phyloP scores from a whole-genome alignment of 2,113 vertebrate species.

The Xyliphius kryptos region DNA sequence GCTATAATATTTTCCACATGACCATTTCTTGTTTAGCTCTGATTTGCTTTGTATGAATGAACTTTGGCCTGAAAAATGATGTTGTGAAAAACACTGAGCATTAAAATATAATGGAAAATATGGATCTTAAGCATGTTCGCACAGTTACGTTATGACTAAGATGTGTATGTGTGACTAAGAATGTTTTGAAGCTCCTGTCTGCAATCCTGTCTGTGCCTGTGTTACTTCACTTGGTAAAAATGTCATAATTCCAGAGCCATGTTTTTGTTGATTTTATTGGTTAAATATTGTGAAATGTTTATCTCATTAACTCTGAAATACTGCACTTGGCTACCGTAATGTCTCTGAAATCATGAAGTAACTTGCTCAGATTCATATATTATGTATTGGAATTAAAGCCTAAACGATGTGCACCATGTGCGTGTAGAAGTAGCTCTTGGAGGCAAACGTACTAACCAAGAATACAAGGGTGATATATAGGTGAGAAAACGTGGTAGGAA shows the following conservation, averaged over 20 bases:
- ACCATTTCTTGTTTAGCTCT: constrained; percentile 9
- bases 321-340: constrained; percentile 20
- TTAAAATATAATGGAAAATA: not conserved
- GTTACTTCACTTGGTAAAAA: constrained; percentile 37
- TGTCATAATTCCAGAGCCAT: constrained; percentile 13
- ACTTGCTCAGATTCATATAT: constrained; percentile 32
- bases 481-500: not conserved
- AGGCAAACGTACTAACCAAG: too few relatives aligned
- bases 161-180: constrained; percentile 20
- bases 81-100: not conserved
- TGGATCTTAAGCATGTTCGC: constrained; percentile 1
- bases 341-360: constrained; percentile 20
- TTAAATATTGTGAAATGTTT: constrained; percentile 24
- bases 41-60: constrained; percentile 15
- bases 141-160: constrained; percentile 17
- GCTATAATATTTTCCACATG: constrained; percentile 17
- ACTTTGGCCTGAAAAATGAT: too few relatives aligned
- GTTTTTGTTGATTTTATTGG: constrained; percentile 11
- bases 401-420: too few relatives aligned
- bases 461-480: too few relatives aligned
- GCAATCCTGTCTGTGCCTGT: constrained; percentile 26
- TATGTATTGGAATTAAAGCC: not conserved
- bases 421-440: too few relatives aligned
- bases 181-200: constrained; percentile 34
- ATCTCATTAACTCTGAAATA: constrained; percentile 31